Evolutionary conservation across 1,140 invertebrate genomes (phyloP).

Genomic region (Lordiphosa clarofinis): DNA sequence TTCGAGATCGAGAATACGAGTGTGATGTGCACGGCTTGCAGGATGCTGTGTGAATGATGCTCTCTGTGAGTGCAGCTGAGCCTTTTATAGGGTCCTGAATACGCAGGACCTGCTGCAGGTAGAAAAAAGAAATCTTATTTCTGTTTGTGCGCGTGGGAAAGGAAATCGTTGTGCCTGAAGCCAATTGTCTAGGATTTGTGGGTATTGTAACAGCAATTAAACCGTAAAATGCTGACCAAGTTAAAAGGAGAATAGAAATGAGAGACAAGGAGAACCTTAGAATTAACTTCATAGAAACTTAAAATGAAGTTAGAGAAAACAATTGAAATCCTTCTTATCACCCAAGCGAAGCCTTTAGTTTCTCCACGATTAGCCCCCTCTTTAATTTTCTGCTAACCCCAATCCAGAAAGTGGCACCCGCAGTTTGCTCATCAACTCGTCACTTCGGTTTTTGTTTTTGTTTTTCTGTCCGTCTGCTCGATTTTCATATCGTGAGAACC

Average conservation of each 20-base stretch:
- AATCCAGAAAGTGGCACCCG: conserved; percentile 45
- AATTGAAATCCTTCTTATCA: too few species aligned
- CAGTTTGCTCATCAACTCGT: conserved; percentile 29
- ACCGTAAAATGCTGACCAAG: conserved; percentile 70
- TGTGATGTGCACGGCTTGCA: conserved; percentile 56
- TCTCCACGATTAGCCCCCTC: too few species aligned
- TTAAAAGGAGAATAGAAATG: conserved; percentile 20
- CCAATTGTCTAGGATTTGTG: conserved; percentile 23
- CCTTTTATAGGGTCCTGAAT: conserved; percentile 59
- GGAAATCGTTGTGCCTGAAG: conserved; percentile 46
- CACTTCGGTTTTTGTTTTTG: conserved; percentile 25
- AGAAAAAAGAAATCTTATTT: conserved; percentile 51
- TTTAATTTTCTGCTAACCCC: too few species aligned
- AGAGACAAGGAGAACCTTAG: not conserved
- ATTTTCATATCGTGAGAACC: conserved; percentile 79
- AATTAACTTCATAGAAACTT: too few species aligned
- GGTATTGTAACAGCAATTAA: conserved; percentile 67
- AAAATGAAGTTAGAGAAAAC: too few species aligned
- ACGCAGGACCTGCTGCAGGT: conserved; percentile 63
- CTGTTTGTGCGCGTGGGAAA: conserved; percentile 60
- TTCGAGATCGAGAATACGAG: conserved; percentile 11
- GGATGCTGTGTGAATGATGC: conserved; percentile 73
- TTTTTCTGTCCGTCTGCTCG: conserved; percentile 52
- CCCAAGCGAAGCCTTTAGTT: too few species aligned
- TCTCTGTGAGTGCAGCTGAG: conserved; percentile 29